Conservation (phyloP, 2,888 invertebrate genomes). For the Epinotia bilunana region DNA sequence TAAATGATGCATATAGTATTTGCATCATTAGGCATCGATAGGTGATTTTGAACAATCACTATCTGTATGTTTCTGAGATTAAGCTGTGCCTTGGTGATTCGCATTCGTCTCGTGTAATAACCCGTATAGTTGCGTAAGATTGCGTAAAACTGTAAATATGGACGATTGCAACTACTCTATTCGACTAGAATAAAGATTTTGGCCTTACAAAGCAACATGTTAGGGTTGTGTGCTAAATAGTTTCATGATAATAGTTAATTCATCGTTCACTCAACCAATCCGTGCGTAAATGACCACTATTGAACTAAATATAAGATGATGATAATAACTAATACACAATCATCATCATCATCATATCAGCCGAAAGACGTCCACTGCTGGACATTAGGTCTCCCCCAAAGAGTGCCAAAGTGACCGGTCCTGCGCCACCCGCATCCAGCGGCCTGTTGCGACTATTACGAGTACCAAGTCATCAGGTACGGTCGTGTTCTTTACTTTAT, state of each 20-base stretch:
- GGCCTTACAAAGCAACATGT: slow-evolving; percentile 11
- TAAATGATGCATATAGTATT: too few relatives aligned
- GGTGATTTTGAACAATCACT: too few relatives aligned
- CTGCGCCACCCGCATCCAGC: neutral
- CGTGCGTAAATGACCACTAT: neutral
- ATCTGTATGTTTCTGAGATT: too few relatives aligned
- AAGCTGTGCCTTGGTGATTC: neutral
- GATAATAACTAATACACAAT: neutral
- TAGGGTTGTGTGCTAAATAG: neutral
- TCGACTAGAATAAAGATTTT: neutral
- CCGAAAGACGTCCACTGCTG: too few relatives aligned
- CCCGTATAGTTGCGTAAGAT: slow-evolving; percentile 1
- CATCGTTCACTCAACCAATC: neutral
- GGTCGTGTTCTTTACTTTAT: too few relatives aligned
- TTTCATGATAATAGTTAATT: neutral
- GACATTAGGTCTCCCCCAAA: too few relatives aligned
- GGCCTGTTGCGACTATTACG: too few relatives aligned
- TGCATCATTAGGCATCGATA: too few relatives aligned
- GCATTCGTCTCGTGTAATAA: neutral
- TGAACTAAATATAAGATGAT: neutral
- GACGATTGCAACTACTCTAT: neutral
- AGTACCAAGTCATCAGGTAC: too few relatives aligned
- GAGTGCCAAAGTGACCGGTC: too few relatives aligned
- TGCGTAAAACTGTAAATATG: slow-evolving; percentile 8
- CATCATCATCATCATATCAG: too few relatives aligned